Conservation (phyloP, 2,113 vertebrate genomes). For the Excalfactoria chinensis region DNA sequence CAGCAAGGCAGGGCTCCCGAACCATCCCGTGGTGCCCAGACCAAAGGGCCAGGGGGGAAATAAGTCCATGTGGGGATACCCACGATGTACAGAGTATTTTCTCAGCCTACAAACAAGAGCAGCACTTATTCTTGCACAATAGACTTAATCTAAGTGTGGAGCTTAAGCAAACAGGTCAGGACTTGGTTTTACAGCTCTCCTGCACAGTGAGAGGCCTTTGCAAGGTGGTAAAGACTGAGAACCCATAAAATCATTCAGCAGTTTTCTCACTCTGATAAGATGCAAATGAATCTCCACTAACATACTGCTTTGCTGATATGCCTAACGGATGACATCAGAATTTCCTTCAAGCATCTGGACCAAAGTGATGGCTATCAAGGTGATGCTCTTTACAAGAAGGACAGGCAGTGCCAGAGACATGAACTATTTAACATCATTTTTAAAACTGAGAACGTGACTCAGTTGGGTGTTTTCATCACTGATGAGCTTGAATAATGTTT, state of each 20-base stretch:
- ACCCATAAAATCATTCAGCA: background rate
- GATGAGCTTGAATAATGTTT: background rate
- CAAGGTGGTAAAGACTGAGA: background rate
- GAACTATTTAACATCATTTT: background rate
- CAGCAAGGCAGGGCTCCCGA: background rate
- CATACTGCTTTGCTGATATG: background rate
- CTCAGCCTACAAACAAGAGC: background rate
- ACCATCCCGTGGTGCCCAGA: rapidly evolving
- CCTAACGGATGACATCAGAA: background rate
- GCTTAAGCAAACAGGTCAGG: background rate
- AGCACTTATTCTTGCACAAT: background rate
- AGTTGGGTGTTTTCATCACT: background rate
- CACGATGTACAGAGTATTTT: background rate
- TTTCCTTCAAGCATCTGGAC: background rate
- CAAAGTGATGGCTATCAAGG: background rate
- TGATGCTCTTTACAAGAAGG: background rate
- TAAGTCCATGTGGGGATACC: rapidly evolving
- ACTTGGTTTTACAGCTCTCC: background rate
- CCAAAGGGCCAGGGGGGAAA: background rate
- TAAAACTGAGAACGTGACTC: background rate
- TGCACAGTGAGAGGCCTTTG: background rate
- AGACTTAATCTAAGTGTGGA: background rate
- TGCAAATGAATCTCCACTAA: background rate
- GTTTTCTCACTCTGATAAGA: background rate
- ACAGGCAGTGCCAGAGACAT: rapidly evolving